phyloP scores from a whole-genome alignment of 1,140 invertebrate species.

The Oscheius sp. region DNA sequence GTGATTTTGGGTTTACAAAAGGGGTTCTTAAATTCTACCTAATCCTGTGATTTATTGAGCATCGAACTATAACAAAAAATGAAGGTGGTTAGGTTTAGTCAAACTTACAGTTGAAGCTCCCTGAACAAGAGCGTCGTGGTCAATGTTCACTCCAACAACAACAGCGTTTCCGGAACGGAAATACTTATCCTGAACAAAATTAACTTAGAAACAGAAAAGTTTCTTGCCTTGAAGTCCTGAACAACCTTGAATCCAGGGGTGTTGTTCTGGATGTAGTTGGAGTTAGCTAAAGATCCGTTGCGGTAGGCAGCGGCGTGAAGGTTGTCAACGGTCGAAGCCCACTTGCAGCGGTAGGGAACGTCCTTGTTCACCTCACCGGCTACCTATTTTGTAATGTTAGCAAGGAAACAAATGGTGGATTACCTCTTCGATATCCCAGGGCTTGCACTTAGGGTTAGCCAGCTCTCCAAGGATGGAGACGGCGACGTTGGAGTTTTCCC shows the following conservation, averaged over 20 bases:
- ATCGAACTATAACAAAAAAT: not conserved
- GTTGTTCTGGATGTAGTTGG: conserved; percentile 20
- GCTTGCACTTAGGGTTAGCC: conserved; percentile 47
- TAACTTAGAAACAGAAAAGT: not conserved
- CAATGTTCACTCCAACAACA: conserved; percentile 55
- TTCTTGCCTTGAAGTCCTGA: too few species aligned
- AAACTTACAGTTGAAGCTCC: conserved; percentile 34
- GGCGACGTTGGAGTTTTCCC: conserved; percentile 46
- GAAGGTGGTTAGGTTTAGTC: too few species aligned
- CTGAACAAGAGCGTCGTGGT: conserved; percentile 48
- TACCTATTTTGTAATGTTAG: not conserved
- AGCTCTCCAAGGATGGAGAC: conserved; percentile 57
- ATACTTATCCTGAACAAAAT: conserved; percentile 19
- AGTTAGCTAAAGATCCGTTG: conserved; percentile 53
- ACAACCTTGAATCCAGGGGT: not conserved
- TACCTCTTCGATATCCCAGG: conserved; percentile 54
- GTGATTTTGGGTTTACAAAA: not conserved
- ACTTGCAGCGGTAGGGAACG: conserved; percentile 33
- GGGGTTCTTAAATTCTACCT: not conserved
- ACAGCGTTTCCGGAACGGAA: conserved; percentile 49
- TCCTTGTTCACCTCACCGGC: conserved; percentile 34
- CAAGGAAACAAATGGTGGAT: not conserved
- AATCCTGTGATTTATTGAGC: not conserved
- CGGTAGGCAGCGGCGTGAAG: conserved; percentile 55
- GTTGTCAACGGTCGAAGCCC: conserved; percentile 48